Conservation (phyloP, 1,140 invertebrate genomes). For the Hetaerina americana region DNA sequence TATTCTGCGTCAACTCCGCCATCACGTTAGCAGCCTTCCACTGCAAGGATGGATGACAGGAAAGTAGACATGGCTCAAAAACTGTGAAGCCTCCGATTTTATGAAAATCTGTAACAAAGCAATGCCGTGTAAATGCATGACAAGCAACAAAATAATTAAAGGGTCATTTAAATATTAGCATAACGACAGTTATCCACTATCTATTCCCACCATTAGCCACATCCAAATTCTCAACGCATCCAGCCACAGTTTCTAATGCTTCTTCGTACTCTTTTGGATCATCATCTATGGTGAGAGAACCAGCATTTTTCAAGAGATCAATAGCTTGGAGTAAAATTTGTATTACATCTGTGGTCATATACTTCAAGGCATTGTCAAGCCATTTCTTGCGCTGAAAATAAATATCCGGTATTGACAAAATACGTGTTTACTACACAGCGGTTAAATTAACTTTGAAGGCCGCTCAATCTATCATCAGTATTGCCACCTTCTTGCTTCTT, state of each 20-base stretch:
- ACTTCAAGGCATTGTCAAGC: conserved; percentile 49
- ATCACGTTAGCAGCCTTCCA: conserved; percentile 49
- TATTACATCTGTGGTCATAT: conserved; percentile 48
- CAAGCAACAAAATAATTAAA: too few relatives aligned
- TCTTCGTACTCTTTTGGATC: conserved; percentile 36
- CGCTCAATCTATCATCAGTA: too few relatives aligned
- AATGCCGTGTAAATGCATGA: neutral
- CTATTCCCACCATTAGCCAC: conserved; percentile 46
- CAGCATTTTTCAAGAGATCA: conserved; percentile 35
- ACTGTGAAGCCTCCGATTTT: conserved; percentile 65
- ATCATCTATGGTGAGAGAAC: conserved; percentile 37
- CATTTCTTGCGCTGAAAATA: conserved; percentile 48
- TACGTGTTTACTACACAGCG: neutral
- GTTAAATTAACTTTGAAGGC: too few relatives aligned
- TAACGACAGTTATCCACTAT: neutral
- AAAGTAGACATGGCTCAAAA: conserved; percentile 48
- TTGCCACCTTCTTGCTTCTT: too few relatives aligned
- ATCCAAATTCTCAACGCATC: conserved; percentile 55
- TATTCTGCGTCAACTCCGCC: conserved; percentile 63
- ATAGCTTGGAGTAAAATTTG: conserved; percentile 46
- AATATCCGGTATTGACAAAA: conserved; percentile 3
- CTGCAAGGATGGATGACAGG: conserved; percentile 43
- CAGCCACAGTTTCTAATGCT: conserved; percentile 45
- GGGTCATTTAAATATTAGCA: conserved; percentile 9
- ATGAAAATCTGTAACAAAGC: conserved; percentile 50